phyloP scores from a whole-genome alignment of 2,113 vertebrate genomes.

The Petrocephalus microphthalmus region DNA sequence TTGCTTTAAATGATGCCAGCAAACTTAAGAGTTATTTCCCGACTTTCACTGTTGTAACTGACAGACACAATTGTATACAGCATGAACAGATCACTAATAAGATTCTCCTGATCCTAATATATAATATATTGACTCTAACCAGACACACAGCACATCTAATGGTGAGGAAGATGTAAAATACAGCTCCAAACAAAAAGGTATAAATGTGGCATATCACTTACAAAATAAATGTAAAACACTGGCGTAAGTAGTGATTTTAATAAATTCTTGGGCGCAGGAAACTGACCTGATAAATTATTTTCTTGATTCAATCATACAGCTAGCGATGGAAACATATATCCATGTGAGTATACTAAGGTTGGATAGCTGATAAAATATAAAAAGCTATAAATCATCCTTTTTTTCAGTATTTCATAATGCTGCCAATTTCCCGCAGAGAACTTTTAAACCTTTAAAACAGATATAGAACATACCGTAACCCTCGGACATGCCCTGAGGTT shows the following conservation, averaged over 20 bases:
- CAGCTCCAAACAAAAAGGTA: background rate
- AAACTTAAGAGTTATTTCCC: background rate
- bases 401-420: background rate
- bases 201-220: background rate
- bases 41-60: too few relatives aligned
- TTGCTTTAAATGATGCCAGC: background rate
- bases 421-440: background rate
- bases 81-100: background rate
- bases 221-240: slow-evolving; percentile 9
- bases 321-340: background rate
- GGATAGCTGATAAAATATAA: background rate
- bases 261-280: background rate
- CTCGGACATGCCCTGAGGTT: background rate
- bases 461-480: background rate
- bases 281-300: background rate
- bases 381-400: background rate
- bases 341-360: background rate
- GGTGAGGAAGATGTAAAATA: background rate
- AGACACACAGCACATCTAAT: background rate
- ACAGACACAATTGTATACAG: too few relatives aligned
- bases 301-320: background rate
- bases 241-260: background rate
- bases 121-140: background rate
- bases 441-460: slow-evolving; percentile 1
- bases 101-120: background rate